Evolutionary conservation across 2,797 vertebrate species (phyloP).

Genomic region (Lindbergichthys nudifrons): DNA sequence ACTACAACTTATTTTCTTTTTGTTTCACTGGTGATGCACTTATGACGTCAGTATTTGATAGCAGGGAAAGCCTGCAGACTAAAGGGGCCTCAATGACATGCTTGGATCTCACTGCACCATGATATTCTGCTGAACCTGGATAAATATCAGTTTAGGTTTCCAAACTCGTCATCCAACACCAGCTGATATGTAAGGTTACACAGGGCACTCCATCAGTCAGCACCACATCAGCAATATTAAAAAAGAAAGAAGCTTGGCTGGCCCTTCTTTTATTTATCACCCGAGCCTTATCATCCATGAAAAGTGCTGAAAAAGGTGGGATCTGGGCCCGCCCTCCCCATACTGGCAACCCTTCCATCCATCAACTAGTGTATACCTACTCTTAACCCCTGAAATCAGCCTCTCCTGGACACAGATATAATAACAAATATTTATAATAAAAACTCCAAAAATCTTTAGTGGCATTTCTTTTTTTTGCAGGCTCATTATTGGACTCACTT

Average conservation of each 20-base stretch:
- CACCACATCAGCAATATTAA: conserved; percentile 76
- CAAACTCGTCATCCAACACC: conserved; percentile 51
- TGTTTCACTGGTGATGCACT: neutral
- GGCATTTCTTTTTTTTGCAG: no score
- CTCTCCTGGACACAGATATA: no score
- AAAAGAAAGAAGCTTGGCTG: conserved; percentile 33
- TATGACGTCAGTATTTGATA: conserved; percentile 17
- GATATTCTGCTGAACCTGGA: conserved; percentile 54
- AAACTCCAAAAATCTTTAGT: no score
- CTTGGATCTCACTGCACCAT: conserved; percentile 26
- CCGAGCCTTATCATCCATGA: conserved; percentile 74
- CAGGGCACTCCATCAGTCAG: conserved; percentile 58
- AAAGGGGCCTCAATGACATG: conserved; percentile 17
- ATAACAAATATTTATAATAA: no score
- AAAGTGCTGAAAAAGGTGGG: conserved; percentile 79
- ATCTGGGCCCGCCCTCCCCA: conserved; percentile 28
- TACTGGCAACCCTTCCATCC: conserved; percentile 66
- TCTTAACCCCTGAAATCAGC: conserved; percentile 22
- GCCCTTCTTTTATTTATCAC: conserved; percentile 73
- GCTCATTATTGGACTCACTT: no score
- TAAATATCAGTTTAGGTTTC: conserved; percentile 66
- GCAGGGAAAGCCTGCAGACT: conserved; percentile 22
- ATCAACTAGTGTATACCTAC: conserved; percentile 40
- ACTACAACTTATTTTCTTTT: neutral
- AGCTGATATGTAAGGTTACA: conserved; percentile 69